phyloP scores from a whole-genome alignment of 2,888 invertebrate species.

The Mythimna impura region DNA sequence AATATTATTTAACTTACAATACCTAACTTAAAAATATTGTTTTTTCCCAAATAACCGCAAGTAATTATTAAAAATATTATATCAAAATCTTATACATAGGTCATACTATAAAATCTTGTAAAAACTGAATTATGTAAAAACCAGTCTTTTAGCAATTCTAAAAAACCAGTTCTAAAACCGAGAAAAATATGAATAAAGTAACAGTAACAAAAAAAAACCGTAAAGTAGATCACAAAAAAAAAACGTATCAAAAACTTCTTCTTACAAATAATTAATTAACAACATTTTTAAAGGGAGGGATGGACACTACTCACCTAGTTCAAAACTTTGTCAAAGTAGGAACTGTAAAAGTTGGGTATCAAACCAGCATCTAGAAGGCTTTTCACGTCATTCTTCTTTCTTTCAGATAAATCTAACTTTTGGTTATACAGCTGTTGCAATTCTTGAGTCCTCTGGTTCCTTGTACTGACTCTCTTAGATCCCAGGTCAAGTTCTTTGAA shows the following conservation, averaged over 20 bases:
- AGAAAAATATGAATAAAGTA: no score
- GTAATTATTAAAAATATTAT: constrained; percentile 6
- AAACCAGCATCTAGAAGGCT: constrained; percentile 9
- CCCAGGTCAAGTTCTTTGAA: constrained; percentile 6
- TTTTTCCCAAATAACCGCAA: neutral
- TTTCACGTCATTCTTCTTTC: constrained; percentile 12
- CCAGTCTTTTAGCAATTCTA: no score
- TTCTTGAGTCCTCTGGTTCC: constrained; percentile 6
- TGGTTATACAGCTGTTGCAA: constrained; percentile 4
- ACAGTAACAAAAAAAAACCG: no score
- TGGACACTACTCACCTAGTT: neutral
- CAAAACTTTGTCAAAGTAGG: constrained; percentile 1
- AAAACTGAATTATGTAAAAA: neutral
- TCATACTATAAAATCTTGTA: no score
- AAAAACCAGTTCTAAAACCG: no score
- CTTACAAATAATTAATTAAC: no score
- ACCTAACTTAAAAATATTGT: no score
- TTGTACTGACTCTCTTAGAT: neutral
- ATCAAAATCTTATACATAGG: no score
- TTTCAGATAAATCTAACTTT: constrained; percentile 3
- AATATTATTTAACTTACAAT: no score
- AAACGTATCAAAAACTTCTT: constrained; percentile 2
- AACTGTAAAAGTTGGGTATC: neutral
- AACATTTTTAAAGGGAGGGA: no score
- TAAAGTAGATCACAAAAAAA: neutral